Conservation (phyloP, 2,113 vertebrate genomes). For the Pitta sordida region DNA sequence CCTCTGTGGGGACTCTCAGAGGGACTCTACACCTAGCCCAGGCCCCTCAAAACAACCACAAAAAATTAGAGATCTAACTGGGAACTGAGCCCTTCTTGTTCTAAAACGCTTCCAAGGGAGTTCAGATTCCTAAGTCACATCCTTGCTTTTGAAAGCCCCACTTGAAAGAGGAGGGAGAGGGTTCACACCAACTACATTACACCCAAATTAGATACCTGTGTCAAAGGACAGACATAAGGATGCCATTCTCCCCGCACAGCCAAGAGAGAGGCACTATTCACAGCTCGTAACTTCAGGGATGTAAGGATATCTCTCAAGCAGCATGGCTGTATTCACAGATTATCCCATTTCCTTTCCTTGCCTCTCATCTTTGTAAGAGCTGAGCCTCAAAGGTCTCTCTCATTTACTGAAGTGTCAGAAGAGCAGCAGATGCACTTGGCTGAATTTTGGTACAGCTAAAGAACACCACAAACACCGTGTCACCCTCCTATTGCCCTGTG, state of each 20-base stretch:
- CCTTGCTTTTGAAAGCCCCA: background rate
- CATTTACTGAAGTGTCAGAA: background rate
- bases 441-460: background rate
- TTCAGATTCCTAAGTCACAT: background rate
- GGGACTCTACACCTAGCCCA: background rate
- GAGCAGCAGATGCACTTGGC: background rate
- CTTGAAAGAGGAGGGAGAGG: background rate
- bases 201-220: background rate
- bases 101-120: background rate
- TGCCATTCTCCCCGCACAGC: background rate
- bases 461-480: background rate
- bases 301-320: background rate
- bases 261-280: background rate
- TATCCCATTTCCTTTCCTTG: background rate
- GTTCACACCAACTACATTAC: background rate
- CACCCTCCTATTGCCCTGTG: background rate
- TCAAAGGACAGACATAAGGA: background rate
- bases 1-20: background rate
- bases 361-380: background rate
- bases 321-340: background rate
- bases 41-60: background rate
- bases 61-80: background rate
- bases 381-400: background rate
- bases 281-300: background rate
- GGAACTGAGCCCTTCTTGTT: background rate